Base-by-base conservation (phyloP, 1,140 invertebrate species). In the Dendrolimus kikuchii region DNA sequence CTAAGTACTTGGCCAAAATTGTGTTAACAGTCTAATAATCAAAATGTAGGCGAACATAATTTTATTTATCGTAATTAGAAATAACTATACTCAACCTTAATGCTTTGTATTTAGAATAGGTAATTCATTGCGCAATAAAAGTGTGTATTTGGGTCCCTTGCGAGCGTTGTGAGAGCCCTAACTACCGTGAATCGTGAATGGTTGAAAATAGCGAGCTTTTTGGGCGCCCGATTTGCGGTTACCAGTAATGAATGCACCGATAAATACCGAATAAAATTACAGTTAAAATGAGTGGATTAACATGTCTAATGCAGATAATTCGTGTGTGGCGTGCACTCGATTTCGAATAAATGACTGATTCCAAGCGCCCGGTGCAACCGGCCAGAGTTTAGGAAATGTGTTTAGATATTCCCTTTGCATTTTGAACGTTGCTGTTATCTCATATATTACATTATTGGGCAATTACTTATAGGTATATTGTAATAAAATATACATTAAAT, bases 191-290 rank as follows among this genome's bases (percentile, higher is more conserved):
- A 59, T 46, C 51, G 60, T 59, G 64, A 55, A 67, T 66, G 55
- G 54, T 70, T 66, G 76, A 80, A 83, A 85, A 83, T 79, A 70
- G 78, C 70, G 74, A 76, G 80, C 81, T 86, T 86, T 86, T 86
- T 84, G 80, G 78, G 77, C 64, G 68, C 61, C 71, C 82, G 82
- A 86, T 86, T 86, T 86, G 82, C 78, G 81, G 82, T 86, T 66
- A 55, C 57, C 68, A 83, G 71, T 86, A 86, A 86, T 86, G 82
- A 86, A 86, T 86, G 82, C 82, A 74, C 79, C 81, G 82, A 86
- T 86, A 86, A 86, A 86, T 86, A 86, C 79, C 71, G 83, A 86
- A 86, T 86, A 86, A 86, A 86, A 86, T 86, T 86, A 86, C 83
- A 80, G 83, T 84, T 86, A 86, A 86, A 86, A 86, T 86, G 83